Percentiles rank a stretch among this genome's conserved stretches.
phyloP scores from a whole-genome alignment of 2,797 vertebrate genomes.

The Amblyopsis hoosieri region DNA sequence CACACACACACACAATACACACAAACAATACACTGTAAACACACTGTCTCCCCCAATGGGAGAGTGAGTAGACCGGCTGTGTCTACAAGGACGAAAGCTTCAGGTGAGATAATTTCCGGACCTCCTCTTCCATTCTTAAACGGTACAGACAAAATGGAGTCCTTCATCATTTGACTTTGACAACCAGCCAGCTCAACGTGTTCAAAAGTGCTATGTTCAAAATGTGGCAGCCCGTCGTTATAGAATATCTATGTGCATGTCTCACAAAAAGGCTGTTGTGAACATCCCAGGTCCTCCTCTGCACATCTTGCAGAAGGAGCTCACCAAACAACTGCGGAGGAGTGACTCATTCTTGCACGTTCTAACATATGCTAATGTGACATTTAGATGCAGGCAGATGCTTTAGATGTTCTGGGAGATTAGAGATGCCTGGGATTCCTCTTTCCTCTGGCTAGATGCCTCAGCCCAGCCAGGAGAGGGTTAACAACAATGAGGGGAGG shows the following conservation, averaged over 20 bases:
- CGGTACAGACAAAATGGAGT: constrained; percentile 19
- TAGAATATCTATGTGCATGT: too few species aligned
- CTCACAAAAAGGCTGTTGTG: too few species aligned
- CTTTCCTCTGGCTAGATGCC: constrained; percentile 27
- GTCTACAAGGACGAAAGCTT: constrained; percentile 53
- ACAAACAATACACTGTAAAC: constrained; percentile 15
- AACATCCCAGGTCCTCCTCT: neutral
- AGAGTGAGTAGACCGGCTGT: constrained; percentile 43
- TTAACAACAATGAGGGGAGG: constrained; percentile 74
- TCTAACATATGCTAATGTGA: constrained; percentile 61
- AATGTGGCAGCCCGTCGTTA: too few species aligned
- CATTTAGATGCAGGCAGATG: constrained; percentile 55
- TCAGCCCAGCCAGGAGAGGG: constrained; percentile 54
- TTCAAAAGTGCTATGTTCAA: constrained; percentile 1
- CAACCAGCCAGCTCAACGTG: constrained; percentile 10
- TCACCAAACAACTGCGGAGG: neutral
- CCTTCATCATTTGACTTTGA: constrained; percentile 29
- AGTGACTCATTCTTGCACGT: constrained; percentile 32
- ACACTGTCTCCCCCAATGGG: constrained; percentile 33
- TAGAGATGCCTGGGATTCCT: constrained; percentile 50
- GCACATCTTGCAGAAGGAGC: neutral
- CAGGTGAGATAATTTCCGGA: constrained; percentile 70
- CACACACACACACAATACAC: neutral
- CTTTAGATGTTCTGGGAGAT: constrained; percentile 67
- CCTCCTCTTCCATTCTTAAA: constrained; percentile 38